Percentiles rank a stretch among this genome's conserved stretches.
phyloP scores from a whole-genome alignment of 1,140 invertebrate species.

The Bombus waltoni region DNA sequence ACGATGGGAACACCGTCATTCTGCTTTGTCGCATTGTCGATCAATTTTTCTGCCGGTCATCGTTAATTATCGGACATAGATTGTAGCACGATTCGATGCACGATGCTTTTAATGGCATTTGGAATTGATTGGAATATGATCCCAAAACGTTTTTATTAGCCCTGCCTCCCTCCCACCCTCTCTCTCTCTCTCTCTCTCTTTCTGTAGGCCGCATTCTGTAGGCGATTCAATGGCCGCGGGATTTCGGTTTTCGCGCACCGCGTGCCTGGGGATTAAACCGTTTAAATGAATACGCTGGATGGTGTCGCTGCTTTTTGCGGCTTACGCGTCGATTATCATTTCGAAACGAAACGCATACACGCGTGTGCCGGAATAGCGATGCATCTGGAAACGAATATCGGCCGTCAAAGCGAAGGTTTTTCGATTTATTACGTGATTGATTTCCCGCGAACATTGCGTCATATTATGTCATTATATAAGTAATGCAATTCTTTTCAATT shows the following conservation, averaged over 20 bases:
- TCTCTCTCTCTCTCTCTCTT: not conserved
- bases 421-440: not conserved
- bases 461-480: not conserved
- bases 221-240: not conserved
- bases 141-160: conserved; percentile 12
- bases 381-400: not conserved
- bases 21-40: conserved; percentile 18
- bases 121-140: conserved; percentile 24
- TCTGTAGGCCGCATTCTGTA: not conserved
- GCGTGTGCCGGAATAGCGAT: not conserved
- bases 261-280: not conserved
- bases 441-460: too few species aligned
- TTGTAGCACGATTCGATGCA: not conserved
- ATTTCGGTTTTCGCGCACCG: not conserved
- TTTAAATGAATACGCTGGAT: conserved; percentile 6
- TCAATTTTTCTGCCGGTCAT: conserved; percentile 31
- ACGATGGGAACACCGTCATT: not conserved
- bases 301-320: conserved; percentile 3
- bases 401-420: not conserved
- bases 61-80: conserved; percentile 18
- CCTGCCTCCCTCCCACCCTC: not conserved
- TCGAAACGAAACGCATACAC: conserved; percentile 1
- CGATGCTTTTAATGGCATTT: not conserved
- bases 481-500: too few species aligned
- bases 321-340: conserved; percentile 16